These are phyloP conservation scores for Arizona elegans DNA, from an alignment of 2,113 vertebrate species.

Conservation along the genomic window DNA sequence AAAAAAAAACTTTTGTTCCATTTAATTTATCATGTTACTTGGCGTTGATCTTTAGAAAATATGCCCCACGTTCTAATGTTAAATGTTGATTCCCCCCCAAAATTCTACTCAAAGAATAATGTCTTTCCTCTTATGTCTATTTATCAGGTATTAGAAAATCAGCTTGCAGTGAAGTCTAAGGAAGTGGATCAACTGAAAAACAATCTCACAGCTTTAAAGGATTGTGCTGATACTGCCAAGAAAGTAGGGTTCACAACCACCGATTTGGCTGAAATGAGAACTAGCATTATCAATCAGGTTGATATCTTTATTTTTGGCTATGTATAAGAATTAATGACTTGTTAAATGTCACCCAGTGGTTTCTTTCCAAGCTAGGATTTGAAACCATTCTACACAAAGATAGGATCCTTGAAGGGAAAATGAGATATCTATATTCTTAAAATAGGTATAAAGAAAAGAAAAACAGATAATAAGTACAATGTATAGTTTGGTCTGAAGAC, in stretches of 20 bases:
- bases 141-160: conserved; percentile 75
- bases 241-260: conserved; percentile 40
- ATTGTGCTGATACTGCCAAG: conserved; percentile 21
- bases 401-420: background rate
- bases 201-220: conserved; percentile 34
- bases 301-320: conserved; percentile 7
- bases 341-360: background rate
- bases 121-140: background rate
- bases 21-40: background rate
- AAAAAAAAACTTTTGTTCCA: background rate
- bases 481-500: background rate
- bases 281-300: conserved; percentile 73
- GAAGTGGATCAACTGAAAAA: conserved; percentile 73
- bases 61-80: background rate
- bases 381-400: background rate
- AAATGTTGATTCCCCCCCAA: fast-evolving
- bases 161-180: conserved; percentile 67
- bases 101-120: background rate
- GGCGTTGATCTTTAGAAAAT: conserved; percentile 6
- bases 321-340: background rate
- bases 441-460: background rate
- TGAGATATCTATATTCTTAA: background rate
- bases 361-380: background rate
- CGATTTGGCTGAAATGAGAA: conserved; percentile 58
- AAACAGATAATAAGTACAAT: background rate